Evolutionary conservation across 1,140 invertebrate species (phyloP), one percentile per base, ranked within the genome.

Genomic region (Cheumatopsyche charites): DNA sequence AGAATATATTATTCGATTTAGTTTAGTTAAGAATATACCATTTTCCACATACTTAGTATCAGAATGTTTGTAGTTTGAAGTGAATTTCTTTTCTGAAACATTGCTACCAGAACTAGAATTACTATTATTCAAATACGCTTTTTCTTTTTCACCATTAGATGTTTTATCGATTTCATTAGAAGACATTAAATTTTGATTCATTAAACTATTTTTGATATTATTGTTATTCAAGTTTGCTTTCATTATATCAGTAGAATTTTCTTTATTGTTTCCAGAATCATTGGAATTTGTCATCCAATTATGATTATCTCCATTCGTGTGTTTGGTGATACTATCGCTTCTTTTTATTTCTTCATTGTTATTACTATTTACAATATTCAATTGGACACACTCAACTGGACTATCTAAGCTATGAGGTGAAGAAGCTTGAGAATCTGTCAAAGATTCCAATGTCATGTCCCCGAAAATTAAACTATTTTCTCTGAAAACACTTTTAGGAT

Each of bases 91-190:
- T 47, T 76, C 74, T 4, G 74, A 76, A 17, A 71, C 66, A 61
- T 71, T 76, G 25, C 74, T 76, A 1, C 63, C 70, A 1, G 74
- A 76, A 69, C 74, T 76, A 1, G 74, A 76, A 71, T 76, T 76
- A 26, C 75, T 73, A 25, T 42, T 76, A 36, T 73, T 76, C 17
- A 73, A 19, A 17, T 52, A 47, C 3, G 49, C 17, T 62, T 71
- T 75, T 47, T 76, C 75, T 62, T 76, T 76, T 9, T 76, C 75
- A 19, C 71, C 74, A 42, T 75, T 72, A 1, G 43, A 9, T 0
- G 52, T 58, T 41, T 63, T 43, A 13, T 62, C 62, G 36, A 15
- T 42, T 13, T 65, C 58, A 15, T 42, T 63, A 9, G 7, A 7
- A 41, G 7, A 17, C 11, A 63, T 15, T 7, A 55, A 19, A 41